A percentile compares a stretch with the other conserved stretches of the same genome.
Evolutionary conservation across 2,888 invertebrate species (phyloP).

Genomic region (Volucella zonaria): DNA sequence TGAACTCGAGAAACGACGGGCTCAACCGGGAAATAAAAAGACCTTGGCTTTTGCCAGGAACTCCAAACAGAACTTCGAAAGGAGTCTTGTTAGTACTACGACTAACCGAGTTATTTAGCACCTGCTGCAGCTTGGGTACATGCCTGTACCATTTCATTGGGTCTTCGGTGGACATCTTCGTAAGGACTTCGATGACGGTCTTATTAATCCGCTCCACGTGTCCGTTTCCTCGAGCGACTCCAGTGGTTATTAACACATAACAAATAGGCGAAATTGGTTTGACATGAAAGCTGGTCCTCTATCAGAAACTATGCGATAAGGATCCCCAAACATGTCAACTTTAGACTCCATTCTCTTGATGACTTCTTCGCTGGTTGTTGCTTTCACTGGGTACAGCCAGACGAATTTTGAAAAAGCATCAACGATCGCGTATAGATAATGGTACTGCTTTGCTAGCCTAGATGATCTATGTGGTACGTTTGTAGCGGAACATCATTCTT

Average conservation of each 20-base stretch:
- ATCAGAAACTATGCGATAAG: slow-evolving; percentile 11
- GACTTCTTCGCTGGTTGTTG: slow-evolving; percentile 3
- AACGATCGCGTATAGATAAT: neutral
- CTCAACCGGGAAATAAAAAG: too few relatives aligned
- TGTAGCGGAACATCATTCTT: slow-evolving; percentile 76
- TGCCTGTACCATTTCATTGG: slow-evolving; percentile 17
- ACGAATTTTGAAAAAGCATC: too few relatives aligned
- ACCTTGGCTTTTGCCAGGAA: neutral
- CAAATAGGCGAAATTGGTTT: slow-evolving; percentile 4
- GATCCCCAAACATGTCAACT: slow-evolving; percentile 14
- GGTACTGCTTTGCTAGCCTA: slow-evolving; percentile 74
- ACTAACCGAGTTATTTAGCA: slow-evolving; percentile 6
- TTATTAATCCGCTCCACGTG: too few relatives aligned
- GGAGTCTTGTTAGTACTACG: slow-evolving; percentile 13
- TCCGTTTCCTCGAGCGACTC: slow-evolving; percentile 78
- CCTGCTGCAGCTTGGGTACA: slow-evolving; percentile 5
- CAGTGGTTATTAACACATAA: slow-evolving; percentile 47
- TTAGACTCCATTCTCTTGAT: slow-evolving; percentile 2
- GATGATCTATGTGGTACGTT: slow-evolving; percentile 54
- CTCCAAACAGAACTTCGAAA: slow-evolving; percentile 16
- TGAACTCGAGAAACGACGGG: too few relatives aligned
- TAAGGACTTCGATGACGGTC: too few relatives aligned
- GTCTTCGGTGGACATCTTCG: slow-evolving; percentile 59
- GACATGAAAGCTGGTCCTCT: slow-evolving; percentile 20
- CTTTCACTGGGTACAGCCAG: slow-evolving; percentile 10